Evolutionary conservation across 2,797 vertebrate species (phyloP).

Genomic region (Paguma larvata): DNA sequence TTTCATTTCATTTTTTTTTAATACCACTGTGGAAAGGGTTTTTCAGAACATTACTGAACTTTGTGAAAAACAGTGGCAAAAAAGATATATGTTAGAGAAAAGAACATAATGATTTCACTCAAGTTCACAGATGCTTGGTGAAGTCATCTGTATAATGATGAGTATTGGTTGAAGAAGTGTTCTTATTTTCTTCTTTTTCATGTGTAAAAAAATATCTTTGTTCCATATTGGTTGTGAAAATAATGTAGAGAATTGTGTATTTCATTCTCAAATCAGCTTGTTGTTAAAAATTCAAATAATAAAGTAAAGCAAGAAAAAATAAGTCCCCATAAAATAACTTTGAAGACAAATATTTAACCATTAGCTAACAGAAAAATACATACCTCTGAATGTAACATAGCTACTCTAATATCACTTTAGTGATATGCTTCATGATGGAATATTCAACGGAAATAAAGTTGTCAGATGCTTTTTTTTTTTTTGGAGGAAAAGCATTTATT

Average conservation of each 20-base stretch:
- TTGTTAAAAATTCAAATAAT: neutral
- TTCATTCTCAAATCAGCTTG: neutral
- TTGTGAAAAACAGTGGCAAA: neutral
- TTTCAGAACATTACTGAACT: neutral
- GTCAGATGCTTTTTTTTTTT: neutral
- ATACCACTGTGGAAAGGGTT: neutral
- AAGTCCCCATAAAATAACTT: neutral
- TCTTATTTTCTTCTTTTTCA: neutral
- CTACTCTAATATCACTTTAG: neutral
- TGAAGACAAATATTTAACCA: neutral
- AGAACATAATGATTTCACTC: neutral
- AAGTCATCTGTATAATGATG: neutral
- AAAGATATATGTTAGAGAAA: neutral
- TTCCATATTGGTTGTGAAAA: slow-evolving; percentile 15
- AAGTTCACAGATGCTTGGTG: neutral
- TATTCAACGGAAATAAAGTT: slow-evolving; percentile 12
- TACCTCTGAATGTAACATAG: neutral
- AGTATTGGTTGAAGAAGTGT: neutral
- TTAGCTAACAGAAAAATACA: neutral
- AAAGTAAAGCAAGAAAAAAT: neutral
- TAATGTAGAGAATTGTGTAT: neutral
- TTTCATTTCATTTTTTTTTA: neutral
- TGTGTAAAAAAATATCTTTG: neutral
- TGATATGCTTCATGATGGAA: neutral
- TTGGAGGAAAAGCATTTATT: neutral